phyloP scores from a whole-genome alignment of 35 echinoderm and acorn worm species.

The Ophiothrix spiculata region DNA sequence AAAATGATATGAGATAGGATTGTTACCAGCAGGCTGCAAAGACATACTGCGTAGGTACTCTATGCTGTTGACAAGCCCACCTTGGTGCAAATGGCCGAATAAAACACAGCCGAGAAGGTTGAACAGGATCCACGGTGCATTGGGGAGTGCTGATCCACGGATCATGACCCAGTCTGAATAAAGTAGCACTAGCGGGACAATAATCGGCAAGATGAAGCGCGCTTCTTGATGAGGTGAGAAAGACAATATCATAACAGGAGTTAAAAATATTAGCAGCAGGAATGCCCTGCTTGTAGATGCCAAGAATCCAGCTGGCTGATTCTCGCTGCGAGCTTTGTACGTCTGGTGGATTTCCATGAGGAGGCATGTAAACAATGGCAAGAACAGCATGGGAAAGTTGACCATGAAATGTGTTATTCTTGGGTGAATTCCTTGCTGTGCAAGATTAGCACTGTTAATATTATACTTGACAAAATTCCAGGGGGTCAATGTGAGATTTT shows the following conservation, averaged over 20 bases:
- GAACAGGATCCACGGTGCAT: conserved; percentile 87
- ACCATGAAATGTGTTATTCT: conserved; percentile 69
- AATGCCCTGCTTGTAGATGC: conserved; percentile 60
- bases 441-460: conserved; percentile 45
- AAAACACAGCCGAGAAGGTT: conserved; percentile 72
- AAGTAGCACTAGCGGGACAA: conserved; percentile 76
- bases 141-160: conserved; percentile 30
- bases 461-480: conserved; percentile 81
- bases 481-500: conserved; percentile 78
- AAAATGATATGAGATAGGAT: conserved; percentile 60
- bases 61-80: conserved; percentile 65
- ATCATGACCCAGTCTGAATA: conserved; percentile 70
- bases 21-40: conserved; percentile 10
- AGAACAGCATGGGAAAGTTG: conserved; percentile 78
- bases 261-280: conserved; percentile 63
- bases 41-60: conserved; percentile 44
- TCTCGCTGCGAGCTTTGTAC: conserved; percentile 9
- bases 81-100: conserved; percentile 84
- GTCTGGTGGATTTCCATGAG: conserved; percentile 47
- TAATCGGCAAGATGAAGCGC: conserved; percentile 62
- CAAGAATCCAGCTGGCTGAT: neutral
- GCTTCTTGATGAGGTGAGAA: conserved; percentile 83
- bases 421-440: conserved; percentile 62
- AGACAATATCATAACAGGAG: conserved; percentile 68
- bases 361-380: conserved; percentile 69